Evolutionary conservation across 2,113 vertebrate species (phyloP), one percentile per base, ranked within the genome.

Genomic region (Tetrax tetrax): DNA sequence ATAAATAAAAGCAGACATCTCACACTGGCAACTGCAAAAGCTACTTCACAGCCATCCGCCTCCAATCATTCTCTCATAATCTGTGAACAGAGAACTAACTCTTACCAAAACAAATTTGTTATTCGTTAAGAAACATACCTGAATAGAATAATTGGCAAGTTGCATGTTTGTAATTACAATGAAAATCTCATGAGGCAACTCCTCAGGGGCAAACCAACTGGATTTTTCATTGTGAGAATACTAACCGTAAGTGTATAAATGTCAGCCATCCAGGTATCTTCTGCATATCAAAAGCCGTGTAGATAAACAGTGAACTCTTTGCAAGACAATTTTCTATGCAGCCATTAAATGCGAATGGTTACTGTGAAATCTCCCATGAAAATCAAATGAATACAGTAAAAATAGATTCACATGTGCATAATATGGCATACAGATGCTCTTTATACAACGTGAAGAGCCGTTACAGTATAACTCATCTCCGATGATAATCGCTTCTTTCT

Each of bases 401-500:
- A 96, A 80, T 82, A 95, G 63, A 93, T 95, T 94, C 82, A 63
- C 74, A 86, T 78, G 87, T 86, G 80, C 94, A 89, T 90, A 95
- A 95, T 89, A 83, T 57, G 92, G 92, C 89, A 89, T 83, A 94
- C 91, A 95, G 93, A 96, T 94, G 87, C 71, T 95, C 70, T 92
- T 96, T 94, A 95, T 80, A 92, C 92, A 95, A 87, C 37, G 47
- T 51, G 37, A 60, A 96, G 83, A 91, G 92, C 78, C 28, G 15
- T 97, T 96, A 94, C 48, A 81, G 87, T 41, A 60, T 75, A 88
- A 91, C 89, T 94, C 91, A 97, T 88, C 93, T 87, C 68, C 0
- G 82, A 93, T 92, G 78, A 92, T 94, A 94, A 96, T 95, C 90
- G 0, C 72, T 93, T 88, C 94, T 96, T 97, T 97, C 94, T 97